A percentile compares a stretch with the other conserved stretches of the same genome.
Evolutionary conservation across 2,113 vertebrate genomes (phyloP).

Genomic region (Lasiurus cinereus): DNA sequence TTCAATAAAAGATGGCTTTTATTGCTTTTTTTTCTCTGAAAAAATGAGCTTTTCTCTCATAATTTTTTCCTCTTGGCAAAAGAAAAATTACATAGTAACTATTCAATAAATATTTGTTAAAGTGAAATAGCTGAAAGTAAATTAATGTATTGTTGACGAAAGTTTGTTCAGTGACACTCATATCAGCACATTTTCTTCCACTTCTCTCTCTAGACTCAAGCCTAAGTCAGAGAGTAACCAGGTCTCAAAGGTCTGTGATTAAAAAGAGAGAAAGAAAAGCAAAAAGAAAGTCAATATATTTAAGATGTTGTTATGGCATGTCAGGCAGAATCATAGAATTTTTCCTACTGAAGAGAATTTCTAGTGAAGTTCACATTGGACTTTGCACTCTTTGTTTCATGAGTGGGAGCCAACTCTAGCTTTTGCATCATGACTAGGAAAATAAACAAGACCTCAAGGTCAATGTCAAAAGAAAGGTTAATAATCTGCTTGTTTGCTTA

Average conservation of each 20-base stretch:
- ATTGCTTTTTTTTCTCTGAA: background rate
- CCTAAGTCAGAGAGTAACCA: background rate
- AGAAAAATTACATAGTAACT: conserved; percentile 20
- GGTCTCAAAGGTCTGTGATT: background rate
- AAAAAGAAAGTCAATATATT: conserved; percentile 50
- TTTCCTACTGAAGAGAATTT: conserved; percentile 1
- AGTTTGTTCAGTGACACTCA: conserved; percentile 3
- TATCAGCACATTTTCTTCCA: background rate
- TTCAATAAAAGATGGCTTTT: conserved; percentile 7
- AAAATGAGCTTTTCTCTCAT: conserved; percentile 12
- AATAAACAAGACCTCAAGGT: background rate
- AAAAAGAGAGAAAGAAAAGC: background rate
- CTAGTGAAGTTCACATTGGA: background rate
- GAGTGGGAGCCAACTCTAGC: background rate
- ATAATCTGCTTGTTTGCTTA: background rate
- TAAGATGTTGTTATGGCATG: background rate
- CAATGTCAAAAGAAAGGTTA: background rate
- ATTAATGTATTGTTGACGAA: conserved; percentile 14
- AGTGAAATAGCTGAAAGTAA: conserved; percentile 21
- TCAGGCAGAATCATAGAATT: background rate
- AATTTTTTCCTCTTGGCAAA: conserved; percentile 4
- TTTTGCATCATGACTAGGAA: background rate
- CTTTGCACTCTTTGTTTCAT: background rate
- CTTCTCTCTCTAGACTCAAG: background rate
- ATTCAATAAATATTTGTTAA: conserved; percentile 28